Base-by-base conservation (phyloP, 1,140 invertebrate genomes). In the Physella acuta region DNA sequence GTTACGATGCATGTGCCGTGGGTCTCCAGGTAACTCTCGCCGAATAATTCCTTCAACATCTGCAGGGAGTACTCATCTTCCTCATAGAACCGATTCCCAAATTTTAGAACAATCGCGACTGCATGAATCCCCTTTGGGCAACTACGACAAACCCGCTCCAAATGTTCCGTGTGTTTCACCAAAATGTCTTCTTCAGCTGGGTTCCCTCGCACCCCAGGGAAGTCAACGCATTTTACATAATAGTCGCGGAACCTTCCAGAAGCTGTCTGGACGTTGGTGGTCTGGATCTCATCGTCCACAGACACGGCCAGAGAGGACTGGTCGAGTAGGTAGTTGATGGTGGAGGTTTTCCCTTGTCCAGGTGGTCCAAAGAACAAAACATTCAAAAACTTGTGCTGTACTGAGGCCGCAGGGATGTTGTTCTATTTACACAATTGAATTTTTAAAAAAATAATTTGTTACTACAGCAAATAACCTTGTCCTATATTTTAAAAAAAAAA, bases 181-280 rank as follows among this genome's bases (percentile, higher is more conserved):
- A 56, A 26, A 26, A 2, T 3, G 11, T 5, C 33, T 56, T 2
- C 53, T 16, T 56, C 33, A 4, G 3, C 33, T 16, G 24, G 53
- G 24, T 28, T 26, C 26, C 33, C 3, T 56, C 20, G 53, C 5
- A 31, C 53, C 3, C 26, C 26, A 14, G 53, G 53, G n/a, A 26
- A 56, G 53, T 56, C 53, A 56, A 56, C 53, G 33, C 28, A 3
- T 30, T 56, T 56, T 3, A 56, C 53, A 14, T 56, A 31, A 31
- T 56, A 56, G n/a, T 56, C 53, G 5, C 33, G 26, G 33, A 31
- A 56, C 3, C 11, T 28, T 2, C 26, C 33, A 30, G 53, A 56
- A 11, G 28, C 33, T 3, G n/a, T 31, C 53, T 56, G 26, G 2
- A 56, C 33, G 39, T 20, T 44, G 24, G 53, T 30, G 5, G 53